Percentiles rank a stretch among this genome's conserved stretches.
These are phyloP conservation scores for Wiebesia pumilae DNA, from an alignment of 1,140 invertebrate genomes.

Conservation along the genomic window DNA sequence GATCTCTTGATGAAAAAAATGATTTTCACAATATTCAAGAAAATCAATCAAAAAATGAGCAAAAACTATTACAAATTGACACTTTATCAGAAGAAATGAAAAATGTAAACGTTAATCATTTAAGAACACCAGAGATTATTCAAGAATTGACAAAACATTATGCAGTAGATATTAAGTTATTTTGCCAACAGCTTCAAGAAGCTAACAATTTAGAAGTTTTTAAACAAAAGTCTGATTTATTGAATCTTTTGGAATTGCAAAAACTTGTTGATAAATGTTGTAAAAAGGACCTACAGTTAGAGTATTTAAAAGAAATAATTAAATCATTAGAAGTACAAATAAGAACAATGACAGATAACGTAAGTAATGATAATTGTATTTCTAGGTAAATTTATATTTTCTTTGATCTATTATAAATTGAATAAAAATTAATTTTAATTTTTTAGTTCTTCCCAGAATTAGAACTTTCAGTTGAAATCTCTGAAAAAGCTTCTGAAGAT, in stretches of 20 bases:
- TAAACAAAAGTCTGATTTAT: slow-evolving; percentile 10
- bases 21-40: not conserved
- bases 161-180: slow-evolving; percentile 5
- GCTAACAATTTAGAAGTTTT: not conserved
- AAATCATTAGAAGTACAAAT: slow-evolving; percentile 54
- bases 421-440: slow-evolving; percentile 43
- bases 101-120: too few relatives aligned
- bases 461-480: slow-evolving; percentile 62
- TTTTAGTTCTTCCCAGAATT: slow-evolving; percentile 70
- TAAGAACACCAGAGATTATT: not conserved
- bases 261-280: slow-evolving; percentile 31
- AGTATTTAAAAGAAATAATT: slow-evolving; percentile 53
- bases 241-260: slow-evolving; percentile 3
- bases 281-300: slow-evolving; percentile 36
- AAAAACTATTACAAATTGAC: slow-evolving; percentile 25
- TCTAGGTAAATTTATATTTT: slow-evolving; percentile 2
- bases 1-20: too few relatives aligned
- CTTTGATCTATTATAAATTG: not conserved
- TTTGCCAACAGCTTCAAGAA: slow-evolving; percentile 10
- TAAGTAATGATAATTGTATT: slow-evolving; percentile 32
- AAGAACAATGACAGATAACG: slow-evolving; percentile 39
- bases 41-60: slow-evolving; percentile 15
- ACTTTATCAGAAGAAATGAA: slow-evolving; percentile 27
- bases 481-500: slow-evolving; percentile 53
- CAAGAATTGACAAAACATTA: slow-evolving; percentile 13